Base-by-base conservation (phyloP, 35 echinoderm and acorn worm species). In the Acanthaster planci region DNA sequence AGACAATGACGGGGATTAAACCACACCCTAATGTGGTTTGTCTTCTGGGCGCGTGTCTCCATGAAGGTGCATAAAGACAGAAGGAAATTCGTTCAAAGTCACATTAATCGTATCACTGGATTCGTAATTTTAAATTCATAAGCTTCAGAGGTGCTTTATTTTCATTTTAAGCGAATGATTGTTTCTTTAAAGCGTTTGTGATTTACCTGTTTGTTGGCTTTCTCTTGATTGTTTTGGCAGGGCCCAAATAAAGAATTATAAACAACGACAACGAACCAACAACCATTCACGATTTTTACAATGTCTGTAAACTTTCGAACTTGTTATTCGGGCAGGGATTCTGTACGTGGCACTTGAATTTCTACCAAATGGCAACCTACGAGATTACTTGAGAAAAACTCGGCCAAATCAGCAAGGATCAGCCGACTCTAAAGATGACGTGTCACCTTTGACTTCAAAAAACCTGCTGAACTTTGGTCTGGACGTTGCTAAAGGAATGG, bases 311-410 rank as follows among this genome's bases (percentile, higher is more conserved):
- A n/a, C n/a, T n/a, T n/a, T n/a, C n/a, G n/a, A n/a, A n/a, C n/a
- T n/a, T n/a, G 17, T 68, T 27, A 7, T 68, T 3, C 8, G 4
- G 32, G 8, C 8, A 85, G 84, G 37, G 22, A 60, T 67, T 21
- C 37, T 85, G 16, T 85, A 85, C 76, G 84, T 85, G 2, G 64
- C 58, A 0, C 60, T 85, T 36, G 84, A 85, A 27, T 85, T 75
- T 85, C 38, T 75, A 16, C 60, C 38, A 2, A 38, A 85, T 76
- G 84, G 84, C 67, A 85, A 85, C 44, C 84, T 85, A 30, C 84
- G 60, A 7, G 76, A 67, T n/a, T 85, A 38, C 75, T 47, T 85
- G 31, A 56, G 67, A 3, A 67, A n/a, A 0, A 42, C 59, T 76
- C 84, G 84, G 18, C 38, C 40, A 38, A 51, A 79, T 26, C 77